A percentile compares a stretch with the other conserved stretches of the same genome.
Evolutionary conservation across 2,797 vertebrate genomes (phyloP).

Genomic region (Buceros bicornis): DNA sequence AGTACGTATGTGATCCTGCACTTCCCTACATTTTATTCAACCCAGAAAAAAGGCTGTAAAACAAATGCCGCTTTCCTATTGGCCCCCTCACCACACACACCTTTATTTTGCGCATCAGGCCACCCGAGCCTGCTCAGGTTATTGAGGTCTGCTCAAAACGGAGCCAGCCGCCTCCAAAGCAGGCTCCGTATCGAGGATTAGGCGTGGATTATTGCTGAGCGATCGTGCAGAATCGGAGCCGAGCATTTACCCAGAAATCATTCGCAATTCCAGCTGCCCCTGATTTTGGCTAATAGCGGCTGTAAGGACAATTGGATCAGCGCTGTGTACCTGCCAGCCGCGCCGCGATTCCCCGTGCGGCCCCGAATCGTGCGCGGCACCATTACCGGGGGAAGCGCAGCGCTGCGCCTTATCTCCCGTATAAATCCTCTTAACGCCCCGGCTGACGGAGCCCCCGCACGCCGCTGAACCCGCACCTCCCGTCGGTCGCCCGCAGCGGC

Average conservation of each 20-base stretch:
- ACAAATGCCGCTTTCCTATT: not conserved
- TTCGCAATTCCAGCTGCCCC: constrained; percentile 53
- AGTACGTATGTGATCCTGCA: not conserved
- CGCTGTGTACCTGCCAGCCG: constrained; percentile 33
- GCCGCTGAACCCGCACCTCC: not conserved
- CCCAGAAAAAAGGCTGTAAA: not conserved
- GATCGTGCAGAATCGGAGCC: constrained; percentile 14
- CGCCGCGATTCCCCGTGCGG: constrained; percentile 15
- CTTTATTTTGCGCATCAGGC: not conserved
- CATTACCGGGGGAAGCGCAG: constrained; percentile 9
- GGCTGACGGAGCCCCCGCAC: not conserved
- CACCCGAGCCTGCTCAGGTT: not conserved
- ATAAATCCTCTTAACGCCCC: not conserved
- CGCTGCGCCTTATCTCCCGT: not conserved
- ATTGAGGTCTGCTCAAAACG: constrained; percentile 31
- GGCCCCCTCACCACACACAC: not conserved
- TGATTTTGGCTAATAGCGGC: constrained; percentile 29
- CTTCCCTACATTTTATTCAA: not conserved
- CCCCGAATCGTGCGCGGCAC: not conserved
- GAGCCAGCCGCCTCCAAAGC: constrained; percentile 18
- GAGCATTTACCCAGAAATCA: constrained; percentile 48
- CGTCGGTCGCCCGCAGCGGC: not conserved
- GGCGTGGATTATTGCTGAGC: constrained; percentile 52
- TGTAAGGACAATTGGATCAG: constrained; percentile 58
- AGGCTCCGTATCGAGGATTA: constrained; percentile 39